Evolutionary conservation across 2,888 invertebrate species (phyloP).

Genomic region (Ellobium chinense): DNA sequence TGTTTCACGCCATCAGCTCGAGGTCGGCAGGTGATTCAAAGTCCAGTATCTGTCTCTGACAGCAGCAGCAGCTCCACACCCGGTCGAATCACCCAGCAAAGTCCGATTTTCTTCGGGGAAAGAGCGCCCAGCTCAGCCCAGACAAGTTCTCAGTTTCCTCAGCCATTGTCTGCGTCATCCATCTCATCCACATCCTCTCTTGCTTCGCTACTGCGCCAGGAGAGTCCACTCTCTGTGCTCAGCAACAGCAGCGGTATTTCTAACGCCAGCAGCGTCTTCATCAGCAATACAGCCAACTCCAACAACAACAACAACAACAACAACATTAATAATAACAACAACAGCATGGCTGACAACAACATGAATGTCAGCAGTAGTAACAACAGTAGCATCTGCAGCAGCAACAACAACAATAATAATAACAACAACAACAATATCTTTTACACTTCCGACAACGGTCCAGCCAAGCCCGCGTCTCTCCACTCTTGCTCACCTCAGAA

Average conservation of each 20-base stretch:
- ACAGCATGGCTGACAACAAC: neutral
- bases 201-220: constrained; percentile 32
- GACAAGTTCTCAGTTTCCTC: constrained; percentile 92
- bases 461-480: neutral
- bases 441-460: neutral
- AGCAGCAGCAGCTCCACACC: constrained; percentile 24
- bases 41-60: constrained; percentile 32
- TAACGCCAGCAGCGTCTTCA: constrained; percentile 25
- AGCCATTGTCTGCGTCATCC: constrained; percentile 89
- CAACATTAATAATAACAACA: neutral
- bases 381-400: constrained; percentile 6
- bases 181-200: constrained; percentile 32
- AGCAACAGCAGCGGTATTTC: constrained; percentile 38
- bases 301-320: neutral
- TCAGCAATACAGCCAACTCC: neutral
- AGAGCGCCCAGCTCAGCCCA: constrained; percentile 91
- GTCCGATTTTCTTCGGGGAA: constrained; percentile 57
- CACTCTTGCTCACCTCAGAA: neutral
- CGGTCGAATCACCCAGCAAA: constrained; percentile 49
- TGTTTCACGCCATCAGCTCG: constrained; percentile 40
- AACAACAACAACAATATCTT: constrained; percentile 21
- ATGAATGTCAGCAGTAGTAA: neutral
- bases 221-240: constrained; percentile 35
- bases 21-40: constrained; percentile 12
- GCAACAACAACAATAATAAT: neutral